Base-by-base conservation (phyloP, 2,797 vertebrate species). In the Malacoraja senta region DNA sequence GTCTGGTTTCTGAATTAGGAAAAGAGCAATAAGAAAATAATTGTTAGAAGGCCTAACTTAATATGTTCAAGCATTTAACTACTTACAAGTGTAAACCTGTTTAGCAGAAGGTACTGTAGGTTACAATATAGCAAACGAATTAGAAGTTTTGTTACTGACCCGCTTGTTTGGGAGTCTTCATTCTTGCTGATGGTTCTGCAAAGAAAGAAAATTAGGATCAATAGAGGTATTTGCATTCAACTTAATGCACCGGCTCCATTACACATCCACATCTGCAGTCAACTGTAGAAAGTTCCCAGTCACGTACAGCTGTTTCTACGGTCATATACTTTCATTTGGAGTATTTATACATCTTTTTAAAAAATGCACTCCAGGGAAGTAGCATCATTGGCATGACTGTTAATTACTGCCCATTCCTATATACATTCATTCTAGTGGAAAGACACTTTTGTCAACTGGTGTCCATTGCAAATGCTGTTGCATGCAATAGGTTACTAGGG, bases 141-240 rank as follows among this genome's bases (percentile, higher is more conserved):
- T 38, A 84, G 24, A 91, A 61, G 53, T 9, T 32, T 29, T 74
- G 38, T 72, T 95, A 96, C 96, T 97, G 95, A 96, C 98, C 97
- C 0, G 97, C 97, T 94, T 98, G 96, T 95, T 98, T 99, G 93
- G 97, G 95, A 94, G 90, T 97, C 98, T 97, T 99, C 93, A 96
- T 95, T 96, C 98, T 98, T 1, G 98, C 98, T 1, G 98, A 97
- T 79, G 98, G 98, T 94, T 99, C 99, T 99, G 95, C 86, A 93
- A 95, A 95, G 78, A 68, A 78, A 24, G 94, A 90, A 63, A 91
- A 53, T 58, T 92, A 92, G 24, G 76, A 53, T 76, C 24, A 92
- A 53, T 13, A 74, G 1, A 38, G 35, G 13, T 8, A 53, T 21
- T 74, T 91, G 44, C 65, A 32, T 10, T 35, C n/a, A 88, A 88